Conservation (phyloP, 2,888 invertebrate species). For the Drosophila fulvimacula region DNA sequence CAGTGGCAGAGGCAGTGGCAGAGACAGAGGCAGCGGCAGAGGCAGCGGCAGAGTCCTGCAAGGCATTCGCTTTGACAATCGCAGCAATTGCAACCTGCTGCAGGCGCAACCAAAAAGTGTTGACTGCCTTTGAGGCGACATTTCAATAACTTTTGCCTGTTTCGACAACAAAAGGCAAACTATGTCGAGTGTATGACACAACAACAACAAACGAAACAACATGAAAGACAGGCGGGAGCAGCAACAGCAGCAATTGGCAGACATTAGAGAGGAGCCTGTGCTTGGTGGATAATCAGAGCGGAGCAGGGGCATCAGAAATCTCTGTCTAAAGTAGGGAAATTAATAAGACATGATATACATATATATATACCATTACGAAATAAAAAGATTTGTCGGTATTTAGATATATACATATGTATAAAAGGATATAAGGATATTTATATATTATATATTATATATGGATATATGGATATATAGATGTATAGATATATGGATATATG, state of each 20-base stretch:
- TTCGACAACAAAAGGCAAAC: slow-evolving; percentile 54
- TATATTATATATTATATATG: too few relatives aligned
- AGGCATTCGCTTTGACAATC: slow-evolving; percentile 6
- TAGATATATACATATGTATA: too few relatives aligned
- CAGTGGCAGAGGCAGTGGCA: not conserved
- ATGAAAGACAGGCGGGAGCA: slow-evolving; percentile 7
- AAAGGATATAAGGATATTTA: too few relatives aligned
- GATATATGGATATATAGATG: too few relatives aligned
- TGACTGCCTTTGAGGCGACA: slow-evolving; percentile 52
- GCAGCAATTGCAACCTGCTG: slow-evolving; percentile 48
- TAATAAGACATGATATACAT: too few relatives aligned
- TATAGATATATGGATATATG: too few relatives aligned
- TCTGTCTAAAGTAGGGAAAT: too few relatives aligned
- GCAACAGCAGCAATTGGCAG: slow-evolving; percentile 23
- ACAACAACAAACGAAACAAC: slow-evolving; percentile 14
- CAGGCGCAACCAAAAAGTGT: slow-evolving; percentile 50
- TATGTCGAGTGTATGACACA: slow-evolving; percentile 69
- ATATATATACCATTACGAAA: too few relatives aligned
- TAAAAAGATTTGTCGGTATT: too few relatives aligned
- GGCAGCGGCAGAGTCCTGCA: not conserved
- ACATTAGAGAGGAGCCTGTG: slow-evolving; percentile 35
- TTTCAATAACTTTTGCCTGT: slow-evolving; percentile 44
- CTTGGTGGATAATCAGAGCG: not conserved
- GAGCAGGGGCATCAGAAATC: not conserved
- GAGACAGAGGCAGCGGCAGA: not conserved